phyloP scores from a whole-genome alignment of 2,113 vertebrate species.

The Patagioenas fasciata region DNA sequence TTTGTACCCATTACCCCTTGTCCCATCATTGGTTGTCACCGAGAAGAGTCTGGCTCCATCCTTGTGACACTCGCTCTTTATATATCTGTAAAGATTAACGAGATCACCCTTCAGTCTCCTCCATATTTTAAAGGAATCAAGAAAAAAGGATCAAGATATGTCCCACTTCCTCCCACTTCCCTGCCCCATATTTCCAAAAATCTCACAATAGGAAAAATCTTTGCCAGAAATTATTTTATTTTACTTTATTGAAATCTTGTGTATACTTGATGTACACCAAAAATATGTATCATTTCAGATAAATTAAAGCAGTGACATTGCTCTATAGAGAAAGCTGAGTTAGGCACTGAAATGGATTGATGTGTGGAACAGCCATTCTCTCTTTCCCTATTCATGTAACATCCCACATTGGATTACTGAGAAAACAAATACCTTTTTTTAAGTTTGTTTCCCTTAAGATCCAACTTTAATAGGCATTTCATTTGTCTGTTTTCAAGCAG shows the following conservation, averaged over 20 bases:
- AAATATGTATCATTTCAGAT: neutral
- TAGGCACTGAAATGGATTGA: neutral
- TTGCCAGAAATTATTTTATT: neutral
- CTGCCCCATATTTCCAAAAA: fast-evolving
- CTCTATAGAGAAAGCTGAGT: neutral
- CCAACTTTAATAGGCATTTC: neutral
- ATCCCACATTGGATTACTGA: neutral
- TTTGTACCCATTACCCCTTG: no score
- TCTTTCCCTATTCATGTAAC: neutral
- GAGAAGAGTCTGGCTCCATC: no score
- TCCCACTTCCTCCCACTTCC: neutral
- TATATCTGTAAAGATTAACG: no score
- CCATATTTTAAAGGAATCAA: neutral
- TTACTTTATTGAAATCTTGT: neutral
- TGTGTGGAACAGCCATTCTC: fast-evolving
- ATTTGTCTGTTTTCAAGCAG: neutral
- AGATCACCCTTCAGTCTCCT: no score
- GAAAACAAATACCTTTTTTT: neutral
- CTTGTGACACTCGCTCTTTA: no score
- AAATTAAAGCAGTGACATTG: neutral
- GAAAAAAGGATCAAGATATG: neutral
- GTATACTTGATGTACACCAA: no score
- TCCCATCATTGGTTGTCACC: no score
- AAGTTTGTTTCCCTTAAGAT: neutral
- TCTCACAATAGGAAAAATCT: neutral